These are phyloP conservation scores for Oxygymnocypris stewartii DNA, from an alignment of 2,113 vertebrate genomes.

Conservation along the genomic window DNA sequence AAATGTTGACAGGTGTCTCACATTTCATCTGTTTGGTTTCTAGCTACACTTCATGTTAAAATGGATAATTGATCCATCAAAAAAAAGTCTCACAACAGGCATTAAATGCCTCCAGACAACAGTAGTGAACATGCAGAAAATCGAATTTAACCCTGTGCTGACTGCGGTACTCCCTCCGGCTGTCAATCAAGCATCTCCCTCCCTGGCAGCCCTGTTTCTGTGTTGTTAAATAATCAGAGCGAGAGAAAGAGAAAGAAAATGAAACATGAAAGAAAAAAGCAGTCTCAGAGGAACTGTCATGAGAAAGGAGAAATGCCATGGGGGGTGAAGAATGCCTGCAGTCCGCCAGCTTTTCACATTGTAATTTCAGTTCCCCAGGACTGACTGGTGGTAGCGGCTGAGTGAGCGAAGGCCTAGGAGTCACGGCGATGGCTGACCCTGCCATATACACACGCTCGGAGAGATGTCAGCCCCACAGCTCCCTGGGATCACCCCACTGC, in stretches of 20 bases:
- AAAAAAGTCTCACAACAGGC: conserved; percentile 68
- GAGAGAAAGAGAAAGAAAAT: conserved; percentile 59
- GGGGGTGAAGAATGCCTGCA: conserved; percentile 77
- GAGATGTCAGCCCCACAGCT: conserved; percentile 82
- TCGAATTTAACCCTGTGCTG: conserved; percentile 80
- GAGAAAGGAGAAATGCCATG: conserved; percentile 68
- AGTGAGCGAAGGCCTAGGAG: conserved; percentile 78
- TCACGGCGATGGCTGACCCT: conserved; percentile 83
- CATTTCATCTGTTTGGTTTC: conserved; percentile 69
- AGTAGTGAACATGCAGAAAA: conserved; percentile 75
- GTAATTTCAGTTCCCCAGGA: conserved; percentile 83
- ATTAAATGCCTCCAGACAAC: conserved; percentile 74
- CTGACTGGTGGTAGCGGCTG: conserved; percentile 82
- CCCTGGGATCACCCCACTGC: conserved; percentile 84
- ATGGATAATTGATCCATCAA: conserved; percentile 82
- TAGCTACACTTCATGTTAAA: conserved; percentile 74
- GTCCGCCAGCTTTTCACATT: conserved; percentile 81
- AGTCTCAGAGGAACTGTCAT: conserved; percentile 78
- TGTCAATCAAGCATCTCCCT: conserved; percentile 70
- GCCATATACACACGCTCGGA: conserved; percentile 77
- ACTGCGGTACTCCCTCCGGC: conserved; percentile 69
- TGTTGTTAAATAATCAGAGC: conserved; percentile 78
- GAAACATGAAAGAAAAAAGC: conserved; percentile 64
- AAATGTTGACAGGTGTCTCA: conserved; percentile 77
- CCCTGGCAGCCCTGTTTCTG: conserved; percentile 75